Percentiles rank a stretch among this genome's conserved stretches.
Conservation (phyloP, 2,797 vertebrate species). For the Phaenicophaeus curvirostris region DNA sequence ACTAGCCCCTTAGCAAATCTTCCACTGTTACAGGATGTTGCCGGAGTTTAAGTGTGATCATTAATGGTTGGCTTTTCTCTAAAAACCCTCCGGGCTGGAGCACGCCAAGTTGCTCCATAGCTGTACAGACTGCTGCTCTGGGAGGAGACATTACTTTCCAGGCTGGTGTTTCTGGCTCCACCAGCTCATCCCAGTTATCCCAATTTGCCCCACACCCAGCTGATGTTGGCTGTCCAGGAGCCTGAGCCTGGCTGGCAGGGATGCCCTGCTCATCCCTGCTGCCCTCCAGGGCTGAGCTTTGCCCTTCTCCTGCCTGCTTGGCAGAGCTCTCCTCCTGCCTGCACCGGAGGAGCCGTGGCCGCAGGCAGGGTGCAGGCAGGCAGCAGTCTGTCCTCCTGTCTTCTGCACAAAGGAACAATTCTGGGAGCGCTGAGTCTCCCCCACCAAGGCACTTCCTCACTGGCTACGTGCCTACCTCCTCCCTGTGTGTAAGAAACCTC, state of each 20-base stretch:
- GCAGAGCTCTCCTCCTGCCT: background rate
- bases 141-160: background rate
- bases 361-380: background rate
- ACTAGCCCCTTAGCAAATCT: conserved; percentile 58
- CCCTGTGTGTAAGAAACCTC: background rate
- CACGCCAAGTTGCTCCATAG: background rate
- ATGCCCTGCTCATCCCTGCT: background rate
- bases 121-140: background rate
- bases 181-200: background rate
- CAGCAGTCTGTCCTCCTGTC: background rate
- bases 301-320: background rate
- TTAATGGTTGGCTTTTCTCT: conserved; percentile 25
- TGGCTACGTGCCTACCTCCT: background rate
- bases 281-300: background rate
- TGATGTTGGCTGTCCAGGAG: background rate
- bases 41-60: conserved; percentile 7
- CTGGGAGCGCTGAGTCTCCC: conserved; percentile 38
- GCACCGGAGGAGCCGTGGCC: background rate
- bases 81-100: background rate
- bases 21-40: conserved; percentile 25
- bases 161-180: background rate
- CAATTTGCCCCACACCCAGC: background rate
- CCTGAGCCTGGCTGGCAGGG: background rate
- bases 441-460: conserved; percentile 29
- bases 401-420: conserved; percentile 74